Percentiles rank a stretch among this genome's conserved stretches.
Conservation (phyloP, 1,140 invertebrate genomes). For the Hycleus cichorii region DNA sequence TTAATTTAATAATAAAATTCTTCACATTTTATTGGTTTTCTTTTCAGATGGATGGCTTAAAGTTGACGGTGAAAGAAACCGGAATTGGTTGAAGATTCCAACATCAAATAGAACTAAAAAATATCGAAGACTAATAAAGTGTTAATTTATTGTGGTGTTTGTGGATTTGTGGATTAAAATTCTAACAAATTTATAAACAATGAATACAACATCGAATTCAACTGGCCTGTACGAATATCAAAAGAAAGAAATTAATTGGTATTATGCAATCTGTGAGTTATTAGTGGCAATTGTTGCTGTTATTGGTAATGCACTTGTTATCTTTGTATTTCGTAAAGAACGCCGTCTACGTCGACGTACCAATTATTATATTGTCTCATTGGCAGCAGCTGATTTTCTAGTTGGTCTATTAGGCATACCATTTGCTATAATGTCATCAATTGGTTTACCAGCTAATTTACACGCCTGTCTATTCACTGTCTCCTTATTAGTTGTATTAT, state of each 20-base stretch:
- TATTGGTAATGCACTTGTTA: constrained; percentile 77
- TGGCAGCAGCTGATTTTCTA: constrained; percentile 78
- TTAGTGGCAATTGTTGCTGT: constrained; percentile 73
- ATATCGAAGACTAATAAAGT: too few relatives aligned
- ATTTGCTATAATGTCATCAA: constrained; percentile 71
- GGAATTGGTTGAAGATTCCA: too few relatives aligned
- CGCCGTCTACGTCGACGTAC: constrained; percentile 68
- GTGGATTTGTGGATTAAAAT: too few relatives aligned
- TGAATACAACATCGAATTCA: constrained; percentile 2
- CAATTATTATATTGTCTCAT: constrained; percentile 86
- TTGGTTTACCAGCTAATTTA: constrained; percentile 68
- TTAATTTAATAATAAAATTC: too few relatives aligned
- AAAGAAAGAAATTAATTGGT: constrained; percentile 48
- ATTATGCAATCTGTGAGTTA: constrained; percentile 68
- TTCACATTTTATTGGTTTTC: too few relatives aligned
- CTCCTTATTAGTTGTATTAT: constrained; percentile 77
- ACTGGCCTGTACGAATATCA: constrained; percentile 19
- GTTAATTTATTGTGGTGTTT: too few relatives aligned
- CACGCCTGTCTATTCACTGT: constrained; percentile 81
- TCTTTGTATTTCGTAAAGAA: constrained; percentile 72
- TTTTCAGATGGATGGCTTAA: too few relatives aligned
- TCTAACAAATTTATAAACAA: not conserved
- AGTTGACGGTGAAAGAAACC: too few relatives aligned
- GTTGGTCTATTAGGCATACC: constrained; percentile 74
- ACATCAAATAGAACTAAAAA: too few relatives aligned